These are phyloP conservation scores for Sphinx pinastri DNA, from an alignment of 2,888 invertebrate species.

Conservation along the genomic window DNA sequence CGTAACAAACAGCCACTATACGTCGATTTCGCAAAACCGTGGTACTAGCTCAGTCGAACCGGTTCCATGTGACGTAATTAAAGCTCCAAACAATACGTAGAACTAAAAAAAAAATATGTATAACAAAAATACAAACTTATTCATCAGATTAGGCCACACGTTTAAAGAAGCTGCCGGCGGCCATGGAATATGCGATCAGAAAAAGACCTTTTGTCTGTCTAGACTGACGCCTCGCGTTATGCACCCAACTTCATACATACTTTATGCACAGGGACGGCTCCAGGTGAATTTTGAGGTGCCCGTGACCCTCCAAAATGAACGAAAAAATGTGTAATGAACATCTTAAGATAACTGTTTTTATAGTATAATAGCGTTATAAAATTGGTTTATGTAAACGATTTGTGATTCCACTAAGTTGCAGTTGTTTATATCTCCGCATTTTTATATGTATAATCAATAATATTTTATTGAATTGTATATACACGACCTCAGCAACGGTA, in stretches of 20 bases:
- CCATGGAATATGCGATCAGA: not conserved
- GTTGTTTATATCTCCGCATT: too few species aligned
- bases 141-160: not conserved
- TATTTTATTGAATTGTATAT: too few species aligned
- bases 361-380: not conserved
- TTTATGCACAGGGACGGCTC: not conserved
- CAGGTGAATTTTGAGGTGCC: not conserved
- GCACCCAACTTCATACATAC: not conserved
- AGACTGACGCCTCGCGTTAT: slow-evolving; percentile 9
- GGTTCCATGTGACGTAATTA: too few species aligned
- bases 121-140: not conserved
- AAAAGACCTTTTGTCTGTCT: not conserved
- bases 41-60: too few species aligned
- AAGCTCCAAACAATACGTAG: too few species aligned
- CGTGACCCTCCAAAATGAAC: not conserved
- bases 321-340: not conserved
- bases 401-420: too few species aligned
- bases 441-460: too few species aligned
- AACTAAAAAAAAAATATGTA: too few species aligned
- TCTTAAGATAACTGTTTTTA: not conserved
- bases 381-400: not conserved
- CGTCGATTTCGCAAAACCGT: too few species aligned
- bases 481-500: too few species aligned
- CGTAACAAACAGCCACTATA: too few species aligned
- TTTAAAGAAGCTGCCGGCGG: not conserved